Percentiles rank a stretch among this genome's conserved stretches.
Conservation (phyloP, 2,888 invertebrate species). For the Cylindroiulus punctatus region DNA sequence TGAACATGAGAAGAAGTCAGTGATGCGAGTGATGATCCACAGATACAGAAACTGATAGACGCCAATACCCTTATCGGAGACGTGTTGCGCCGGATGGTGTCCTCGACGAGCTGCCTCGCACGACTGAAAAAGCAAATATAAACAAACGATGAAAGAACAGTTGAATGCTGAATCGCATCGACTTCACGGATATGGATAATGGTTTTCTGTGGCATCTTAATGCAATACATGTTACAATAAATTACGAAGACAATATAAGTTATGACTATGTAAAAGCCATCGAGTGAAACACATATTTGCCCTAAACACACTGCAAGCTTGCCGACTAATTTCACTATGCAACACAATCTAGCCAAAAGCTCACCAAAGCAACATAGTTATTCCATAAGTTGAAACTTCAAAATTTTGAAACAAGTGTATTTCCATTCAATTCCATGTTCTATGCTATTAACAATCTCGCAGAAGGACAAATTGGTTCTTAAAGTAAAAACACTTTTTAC, state of each 20-base stretch:
- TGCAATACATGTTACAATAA: too few species aligned
- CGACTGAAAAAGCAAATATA: slow-evolving; percentile 71
- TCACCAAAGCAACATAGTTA: neutral
- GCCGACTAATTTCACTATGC: neutral
- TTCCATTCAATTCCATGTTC: too few species aligned
- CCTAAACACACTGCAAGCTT: neutral
- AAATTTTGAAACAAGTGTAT: too few species aligned
- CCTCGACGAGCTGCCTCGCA: slow-evolving; percentile 92
- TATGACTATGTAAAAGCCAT: too few species aligned
- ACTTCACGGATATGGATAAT: too few species aligned
- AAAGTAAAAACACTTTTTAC: slow-evolving; percentile 69
- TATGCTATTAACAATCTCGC: too few species aligned
- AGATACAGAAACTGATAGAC: neutral
- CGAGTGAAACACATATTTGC: neutral
- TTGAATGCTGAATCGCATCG: neutral
- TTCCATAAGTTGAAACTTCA: too few species aligned
- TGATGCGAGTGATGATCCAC: too few species aligned
- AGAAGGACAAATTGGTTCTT: neutral
- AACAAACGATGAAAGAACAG: neutral
- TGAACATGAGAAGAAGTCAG: neutral
- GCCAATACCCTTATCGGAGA: slow-evolving; percentile 75
- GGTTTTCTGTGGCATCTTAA: too few species aligned
- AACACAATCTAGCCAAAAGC: neutral
- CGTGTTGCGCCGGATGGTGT: slow-evolving; percentile 93
- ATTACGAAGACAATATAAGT: too few species aligned